Base-by-base conservation (phyloP, 2,113 vertebrate genomes). In the Orthonyx spaldingii region DNA sequence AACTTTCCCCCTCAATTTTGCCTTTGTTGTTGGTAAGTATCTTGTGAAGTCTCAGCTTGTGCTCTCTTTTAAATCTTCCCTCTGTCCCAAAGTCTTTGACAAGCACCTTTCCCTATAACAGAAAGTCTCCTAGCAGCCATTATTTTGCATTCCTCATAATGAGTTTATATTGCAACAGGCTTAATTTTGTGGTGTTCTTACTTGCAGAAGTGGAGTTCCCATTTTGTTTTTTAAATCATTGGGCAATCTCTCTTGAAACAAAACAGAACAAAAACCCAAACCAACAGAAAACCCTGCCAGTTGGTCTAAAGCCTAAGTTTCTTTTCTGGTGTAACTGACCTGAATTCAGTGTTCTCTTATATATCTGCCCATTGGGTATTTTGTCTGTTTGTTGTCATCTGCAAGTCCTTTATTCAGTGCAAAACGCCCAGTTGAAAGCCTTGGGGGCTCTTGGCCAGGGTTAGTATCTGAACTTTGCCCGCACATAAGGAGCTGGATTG, bases 201-300 rank as follows among this genome's bases (percentile, higher is more conserved):
- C 66, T 88, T 84, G 76, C 56, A 83, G 82, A 90, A 88, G 52
- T 70, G 61, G 79, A 95, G 85, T 96, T 97, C 83, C 92, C 2
- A 5, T 90, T 96, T 85, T 56, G 49, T 91, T 95, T 96, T 97
- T 87, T 90, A 80, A 95, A 76, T 49, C 47, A 39, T 94, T 96
- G 56, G 89, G 66, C 92, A 96, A 96, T 93, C 84, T 63, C 85
- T 81, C 78, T 72, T 66, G 20, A 1, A 42, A 79, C 35, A 81
- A 87, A 69, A 55, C 53, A 66, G 44, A 82, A 41, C 14, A 17
- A 28, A 22, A 61, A 32, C 27, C 27, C 8, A 30, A 64, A 18
- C 21, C 26, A 41, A 47, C 30, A 41, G 44, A 50, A 61, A 53
- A 44, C n/a, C 11, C 72, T 69, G 63, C 46, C 61, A 79, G 57